Evolutionary conservation across 2,797 vertebrate genomes (phyloP).

Genomic region (Clarias pachynema): DNA sequence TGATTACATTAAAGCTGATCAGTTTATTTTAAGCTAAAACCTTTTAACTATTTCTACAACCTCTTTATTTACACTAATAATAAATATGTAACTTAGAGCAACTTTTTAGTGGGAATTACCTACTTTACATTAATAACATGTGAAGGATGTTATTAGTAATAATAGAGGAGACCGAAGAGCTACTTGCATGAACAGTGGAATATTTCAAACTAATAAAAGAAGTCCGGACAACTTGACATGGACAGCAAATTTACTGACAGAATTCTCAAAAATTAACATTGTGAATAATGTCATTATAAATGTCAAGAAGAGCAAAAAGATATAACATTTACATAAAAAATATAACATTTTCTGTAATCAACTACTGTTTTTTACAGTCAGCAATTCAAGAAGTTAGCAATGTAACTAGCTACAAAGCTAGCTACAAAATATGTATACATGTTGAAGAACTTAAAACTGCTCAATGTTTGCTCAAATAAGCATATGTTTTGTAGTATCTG

Average conservation of each 20-base stretch:
- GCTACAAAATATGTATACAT: not conserved
- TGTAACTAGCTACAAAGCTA: not conserved
- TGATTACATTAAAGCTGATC: too few relatives aligned
- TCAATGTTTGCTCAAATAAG: not conserved
- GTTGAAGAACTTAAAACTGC: not conserved
- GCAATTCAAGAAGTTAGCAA: not conserved
- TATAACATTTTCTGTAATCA: not conserved
- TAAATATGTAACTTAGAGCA: too few relatives aligned
- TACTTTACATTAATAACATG: too few relatives aligned
- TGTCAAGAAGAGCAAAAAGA: not conserved
- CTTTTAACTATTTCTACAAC: too few relatives aligned
- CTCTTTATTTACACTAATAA: too few relatives aligned
- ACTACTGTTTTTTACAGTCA: not conserved
- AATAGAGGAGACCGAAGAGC: not conserved
- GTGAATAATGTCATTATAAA: not conserved
- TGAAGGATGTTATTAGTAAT: not conserved
- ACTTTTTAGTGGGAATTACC: too few relatives aligned
- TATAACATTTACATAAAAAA: too few relatives aligned
- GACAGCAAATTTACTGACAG: not conserved
- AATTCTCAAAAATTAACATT: not conserved
- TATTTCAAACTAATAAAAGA: too few relatives aligned
- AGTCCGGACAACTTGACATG: too few relatives aligned
- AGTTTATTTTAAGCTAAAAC: too few relatives aligned
- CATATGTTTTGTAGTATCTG: not conserved
- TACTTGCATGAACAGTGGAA: too few relatives aligned